These are phyloP conservation scores for Balearica regulorum DNA, from an alignment of 2,797 vertebrate genomes.

Conservation along the genomic window DNA sequence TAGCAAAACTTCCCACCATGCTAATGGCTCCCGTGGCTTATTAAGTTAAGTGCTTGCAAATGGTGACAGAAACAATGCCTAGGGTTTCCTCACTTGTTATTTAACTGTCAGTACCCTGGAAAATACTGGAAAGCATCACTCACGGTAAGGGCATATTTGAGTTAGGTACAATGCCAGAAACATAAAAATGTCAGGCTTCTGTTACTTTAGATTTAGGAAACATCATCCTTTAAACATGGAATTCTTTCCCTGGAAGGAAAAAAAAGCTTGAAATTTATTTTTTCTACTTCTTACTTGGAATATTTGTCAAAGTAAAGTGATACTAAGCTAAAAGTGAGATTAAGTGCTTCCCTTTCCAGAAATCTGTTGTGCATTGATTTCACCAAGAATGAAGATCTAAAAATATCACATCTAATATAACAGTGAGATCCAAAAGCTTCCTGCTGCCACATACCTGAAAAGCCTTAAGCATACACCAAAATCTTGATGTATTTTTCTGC, in stretches of 20 bases:
- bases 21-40: background rate
- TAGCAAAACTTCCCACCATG: background rate
- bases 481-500: background rate
- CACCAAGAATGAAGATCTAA: background rate
- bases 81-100: background rate
- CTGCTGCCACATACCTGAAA: background rate
- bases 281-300: background rate
- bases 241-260: background rate
- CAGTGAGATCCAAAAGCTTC: background rate
- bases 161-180: background rate
- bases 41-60: conserved; percentile 1
- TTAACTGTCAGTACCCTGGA: background rate
- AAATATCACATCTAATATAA: background rate
- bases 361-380: background rate
- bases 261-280: background rate
- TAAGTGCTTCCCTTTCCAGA: background rate
- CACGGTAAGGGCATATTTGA: background rate
- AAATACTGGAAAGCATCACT: background rate
- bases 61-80: background rate
- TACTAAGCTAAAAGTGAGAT: background rate
- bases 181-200: background rate
- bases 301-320: background rate
- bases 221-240: background rate
- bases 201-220: background rate
- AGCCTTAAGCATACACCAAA: background rate